Base-by-base conservation (phyloP, 2,888 invertebrate species). In the Eubasilissa splendida region DNA sequence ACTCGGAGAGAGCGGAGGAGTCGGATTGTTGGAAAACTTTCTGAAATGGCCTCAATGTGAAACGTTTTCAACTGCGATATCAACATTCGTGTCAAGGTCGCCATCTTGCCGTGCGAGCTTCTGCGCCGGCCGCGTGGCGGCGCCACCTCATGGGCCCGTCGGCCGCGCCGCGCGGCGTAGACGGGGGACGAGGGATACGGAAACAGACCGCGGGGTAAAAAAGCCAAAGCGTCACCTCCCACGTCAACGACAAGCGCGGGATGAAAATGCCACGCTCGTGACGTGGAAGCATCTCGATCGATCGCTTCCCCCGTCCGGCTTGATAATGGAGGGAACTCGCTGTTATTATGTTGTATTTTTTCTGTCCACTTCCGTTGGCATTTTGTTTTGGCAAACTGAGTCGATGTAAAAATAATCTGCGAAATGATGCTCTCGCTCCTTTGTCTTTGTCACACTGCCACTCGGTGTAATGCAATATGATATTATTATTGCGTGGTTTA, bases 71-170 rank as follows among this genome's bases (percentile, higher is more conserved):
- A 73, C 56, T 73, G 71, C 56, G 71, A 73, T 42, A 42, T 2
- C 71, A 73, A 73, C 71, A 78, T 73, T 56, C 73, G 56, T 78
- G 78, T 73, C 78, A 78, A 78, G 78, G 78, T 73, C 73, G 60
- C 73, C 78, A 78, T 78, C 65, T 73, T 73, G 65, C 59, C 54
- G 52, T 52, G n/a, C n/a, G 73, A 78, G 73, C 63, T 78, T 78
- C 78, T 33, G 63, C 42, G 42, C 42, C 56, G 54, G 73, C 42
- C 78, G 78, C 42, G 4, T 12, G n/a, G 71, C 71, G 71, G 71
- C 71, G 71, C 71, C 71, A 73, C 71, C n/a, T 54, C 3, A 31
- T 56, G 71, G 42, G 65, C 31, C 33, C 22, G 65, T 65, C 11
- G 31, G 33, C 66, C 66, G 56, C 54, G 60, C 63, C 10, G 56